These are phyloP conservation scores for Seriola rivoliana DNA, from an alignment of 2,113 vertebrate species.

Conservation along the genomic window DNA sequence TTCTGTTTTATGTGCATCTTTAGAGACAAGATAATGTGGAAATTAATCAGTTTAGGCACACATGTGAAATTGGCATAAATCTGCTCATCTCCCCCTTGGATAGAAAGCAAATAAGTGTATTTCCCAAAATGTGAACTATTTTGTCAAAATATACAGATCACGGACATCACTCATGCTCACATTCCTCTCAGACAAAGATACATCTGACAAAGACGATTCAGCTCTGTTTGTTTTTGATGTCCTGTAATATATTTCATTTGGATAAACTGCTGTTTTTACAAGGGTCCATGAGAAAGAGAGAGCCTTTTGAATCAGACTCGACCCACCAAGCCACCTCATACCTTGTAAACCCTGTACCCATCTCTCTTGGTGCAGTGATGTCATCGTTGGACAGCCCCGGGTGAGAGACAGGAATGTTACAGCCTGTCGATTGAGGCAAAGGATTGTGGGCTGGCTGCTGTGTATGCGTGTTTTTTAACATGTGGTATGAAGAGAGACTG, in stretches of 20 bases:
- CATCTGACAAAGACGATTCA: background rate
- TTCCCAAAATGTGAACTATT: background rate
- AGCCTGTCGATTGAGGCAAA: constrained; percentile 76
- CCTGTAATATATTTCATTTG: constrained; percentile 21
- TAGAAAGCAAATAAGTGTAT: background rate
- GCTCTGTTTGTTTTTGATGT: constrained; percentile 27
- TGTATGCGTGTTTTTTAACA: constrained; percentile 56
- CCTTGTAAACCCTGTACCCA: constrained; percentile 43
- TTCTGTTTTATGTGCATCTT: too few species aligned
- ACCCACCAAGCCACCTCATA: constrained; percentile 24
- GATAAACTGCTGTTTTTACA: constrained; percentile 37
- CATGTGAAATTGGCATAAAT: background rate
- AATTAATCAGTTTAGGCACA: too few species aligned
- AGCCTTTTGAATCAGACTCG: constrained; percentile 4
- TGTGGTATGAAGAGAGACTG: constrained; percentile 51
- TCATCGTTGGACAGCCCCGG: constrained; percentile 54
- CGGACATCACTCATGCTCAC: background rate
- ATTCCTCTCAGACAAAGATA: background rate
- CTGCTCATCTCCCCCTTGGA: background rate
- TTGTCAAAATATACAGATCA: background rate
- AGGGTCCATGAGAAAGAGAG: constrained; percentile 10
- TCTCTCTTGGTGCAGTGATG: constrained; percentile 63
- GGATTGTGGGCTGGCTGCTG: constrained; percentile 68
- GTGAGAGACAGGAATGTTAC: constrained; percentile 78
- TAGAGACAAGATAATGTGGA: too few species aligned